A percentile compares a stretch with the other conserved stretches of the same genome.
These are phyloP conservation scores for Coboldia fuscipes DNA, from an alignment of 1,140 invertebrate species.

Conservation along the genomic window DNA sequence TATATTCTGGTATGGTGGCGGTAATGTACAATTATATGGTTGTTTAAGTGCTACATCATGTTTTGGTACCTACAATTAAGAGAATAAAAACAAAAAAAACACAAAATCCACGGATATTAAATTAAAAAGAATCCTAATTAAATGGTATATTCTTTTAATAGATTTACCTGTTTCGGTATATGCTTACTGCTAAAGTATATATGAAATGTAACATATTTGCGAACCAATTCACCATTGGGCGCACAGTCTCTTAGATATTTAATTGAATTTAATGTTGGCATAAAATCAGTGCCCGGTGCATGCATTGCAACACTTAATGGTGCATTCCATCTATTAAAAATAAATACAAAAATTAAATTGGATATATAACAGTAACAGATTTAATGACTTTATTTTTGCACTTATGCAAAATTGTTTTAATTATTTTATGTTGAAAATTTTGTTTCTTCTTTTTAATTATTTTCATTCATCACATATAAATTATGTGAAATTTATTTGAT, in stretches of 20 bases:
- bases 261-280: slow-evolving; percentile 39
- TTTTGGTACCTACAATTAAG: slow-evolving; percentile 44
- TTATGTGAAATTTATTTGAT: too few relatives aligned
- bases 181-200: slow-evolving; percentile 69
- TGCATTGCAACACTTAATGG: slow-evolving; percentile 56
- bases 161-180: slow-evolving; percentile 46
- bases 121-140: slow-evolving; percentile 2
- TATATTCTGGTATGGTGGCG: slow-evolving; percentile 44
- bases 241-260: slow-evolving; percentile 41
- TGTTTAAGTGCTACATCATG: slow-evolving; percentile 32
- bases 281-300: slow-evolving; percentile 47
- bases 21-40: slow-evolving; percentile 42
- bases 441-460: too few relatives aligned
- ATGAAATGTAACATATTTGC: slow-evolving; percentile 63
- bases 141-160: background rate
- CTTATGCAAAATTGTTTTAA: too few relatives aligned
- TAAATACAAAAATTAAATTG: slow-evolving; percentile 4
- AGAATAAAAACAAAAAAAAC: slow-evolving; percentile 9
- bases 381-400: too few relatives aligned
- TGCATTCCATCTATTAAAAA: slow-evolving; percentile 29
- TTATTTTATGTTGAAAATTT: too few relatives aligned
- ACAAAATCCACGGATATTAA: slow-evolving; percentile 1
- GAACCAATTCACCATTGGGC: slow-evolving; percentile 36
- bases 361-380: background rate
- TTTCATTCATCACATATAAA: too few relatives aligned